Conservation (phyloP, 92 coral and sea anemone genomes). For the Zoanthus sansibaricus region DNA sequence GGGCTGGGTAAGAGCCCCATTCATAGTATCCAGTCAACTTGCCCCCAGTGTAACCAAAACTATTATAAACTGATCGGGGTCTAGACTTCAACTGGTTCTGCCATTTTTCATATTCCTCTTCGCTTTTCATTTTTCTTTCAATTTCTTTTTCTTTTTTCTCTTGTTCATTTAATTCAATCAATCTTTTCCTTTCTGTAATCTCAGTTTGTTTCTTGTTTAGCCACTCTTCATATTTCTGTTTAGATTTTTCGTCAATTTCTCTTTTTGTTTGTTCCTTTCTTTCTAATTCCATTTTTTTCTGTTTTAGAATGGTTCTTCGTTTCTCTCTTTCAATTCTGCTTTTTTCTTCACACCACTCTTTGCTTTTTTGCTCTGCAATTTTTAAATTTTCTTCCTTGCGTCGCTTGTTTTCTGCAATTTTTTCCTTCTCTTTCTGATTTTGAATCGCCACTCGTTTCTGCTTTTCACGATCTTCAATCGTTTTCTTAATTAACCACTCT, state of each 20-base stretch:
- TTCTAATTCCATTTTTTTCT: constrained; percentile 54
- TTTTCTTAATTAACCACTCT: constrained; percentile 85
- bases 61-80: constrained; percentile 67
- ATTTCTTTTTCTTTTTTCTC: constrained; percentile 72
- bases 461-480: constrained; percentile 79
- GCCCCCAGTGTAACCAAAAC: constrained; percentile 81
- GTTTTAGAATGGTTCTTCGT: constrained; percentile 48
- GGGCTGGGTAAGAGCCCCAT: constrained; percentile 97
- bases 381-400: constrained; percentile 58
- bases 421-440: constrained; percentile 58
- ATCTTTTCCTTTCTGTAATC: constrained; percentile 55
- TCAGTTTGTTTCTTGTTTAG: constrained; percentile 67
- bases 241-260: constrained; percentile 78
- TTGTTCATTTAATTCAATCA: constrained; percentile 65
- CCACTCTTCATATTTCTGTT: constrained; percentile 77
- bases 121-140: constrained; percentile 75
- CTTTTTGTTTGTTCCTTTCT: constrained; percentile 65
- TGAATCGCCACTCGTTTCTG: constrained; percentile 52
- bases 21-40: constrained; percentile 88
- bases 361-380: constrained; percentile 67
- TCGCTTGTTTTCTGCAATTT: constrained; percentile 52
- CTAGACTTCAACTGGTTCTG: constrained; percentile 67
- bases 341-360: constrained; percentile 76
- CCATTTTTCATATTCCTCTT: constrained; percentile 91
- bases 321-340: constrained; percentile 57